Evolutionary conservation across 2,113 vertebrate species (phyloP), one percentile per base, ranked within the genome.

Genomic region (Erinaceus europaeus): DNA sequence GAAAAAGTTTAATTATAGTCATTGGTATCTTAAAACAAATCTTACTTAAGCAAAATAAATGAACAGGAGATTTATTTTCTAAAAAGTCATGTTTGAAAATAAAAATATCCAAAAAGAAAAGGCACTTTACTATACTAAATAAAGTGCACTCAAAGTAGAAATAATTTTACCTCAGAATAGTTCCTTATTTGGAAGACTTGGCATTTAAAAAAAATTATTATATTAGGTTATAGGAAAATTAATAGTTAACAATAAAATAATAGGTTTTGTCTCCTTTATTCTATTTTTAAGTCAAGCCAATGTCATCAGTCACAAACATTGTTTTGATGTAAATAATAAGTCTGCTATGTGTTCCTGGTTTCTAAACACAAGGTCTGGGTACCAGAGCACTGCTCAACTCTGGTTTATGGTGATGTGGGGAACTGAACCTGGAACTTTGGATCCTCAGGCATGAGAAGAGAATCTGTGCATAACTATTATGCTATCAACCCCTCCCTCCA

Each of bases 251-350:
- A 69, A 38, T 4, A 64, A 52, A 91, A 38, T 21, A 76, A 62
- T 78, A 59, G n/a, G n/a, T 36, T 59, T 84, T 84, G 14, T 69
- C 32, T 42, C 68, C 84, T 75, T 50, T 64, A 50, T 23, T 91
- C 32, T 77, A 79, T 50, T 75, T 50, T 86, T 46, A 74, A 89
- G 72, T 62, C 25, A 83, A 88, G 89, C 29, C 21, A 64, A 82
- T 32, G 15, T 62, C 8, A 6, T 27, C 20, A 64, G 38, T 18
- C 38, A 61, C 42, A 67, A 57, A 52, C 40, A 79, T 11, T 64
- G 36, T 75, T 85, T n/a, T 57, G 6, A 40, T 57, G 10, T 53
- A 40, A 75, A 78, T n/a, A 83, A 44, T 40, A 50, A 89, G 27
- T 3, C 42, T 88, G 72, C 34, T 25, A 34, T 6, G 9, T 48